These are phyloP conservation scores for Paralvinella palmiformis DNA, from an alignment of 1,140 invertebrate species.

Conservation along the genomic window DNA sequence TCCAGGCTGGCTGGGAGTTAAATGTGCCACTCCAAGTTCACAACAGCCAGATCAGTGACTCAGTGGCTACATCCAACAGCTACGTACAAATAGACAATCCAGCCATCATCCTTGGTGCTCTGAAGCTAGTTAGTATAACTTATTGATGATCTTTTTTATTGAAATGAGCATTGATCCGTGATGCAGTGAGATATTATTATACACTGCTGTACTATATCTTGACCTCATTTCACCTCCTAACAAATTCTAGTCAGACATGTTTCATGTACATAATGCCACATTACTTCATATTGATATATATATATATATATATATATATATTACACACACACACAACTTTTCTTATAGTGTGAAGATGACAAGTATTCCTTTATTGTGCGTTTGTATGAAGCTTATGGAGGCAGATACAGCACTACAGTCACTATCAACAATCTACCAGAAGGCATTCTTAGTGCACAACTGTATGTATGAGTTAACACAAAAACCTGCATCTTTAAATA, in stretches of 20 bases:
- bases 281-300: not conserved
- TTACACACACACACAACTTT: not conserved
- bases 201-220: not conserved
- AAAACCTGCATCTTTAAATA: too few species aligned
- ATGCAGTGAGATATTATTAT: not conserved
- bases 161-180: not conserved
- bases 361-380: conserved; percentile 31
- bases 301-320: not conserved
- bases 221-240: not conserved
- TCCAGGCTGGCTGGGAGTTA: conserved; percentile 45
- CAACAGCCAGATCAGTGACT: not conserved
- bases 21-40: conserved; percentile 37
- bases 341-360: conserved; percentile 32
- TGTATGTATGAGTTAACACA: too few species aligned
- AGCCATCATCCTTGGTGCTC: conserved; percentile 46
- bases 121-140: conserved; percentile 30
- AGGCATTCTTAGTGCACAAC: too few species aligned
- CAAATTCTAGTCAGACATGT: not conserved
- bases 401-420: conserved; percentile 28
- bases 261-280: not conserved
- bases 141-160: not conserved
- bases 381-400: conserved; percentile 48
- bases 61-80: not conserved
- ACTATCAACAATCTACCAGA: too few species aligned
- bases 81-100: conserved; percentile 30